Evolutionary conservation across 2,797 vertebrate genomes (phyloP), one percentile per base, ranked within the genome.

Genomic region (Bradypodion pumilum): DNA sequence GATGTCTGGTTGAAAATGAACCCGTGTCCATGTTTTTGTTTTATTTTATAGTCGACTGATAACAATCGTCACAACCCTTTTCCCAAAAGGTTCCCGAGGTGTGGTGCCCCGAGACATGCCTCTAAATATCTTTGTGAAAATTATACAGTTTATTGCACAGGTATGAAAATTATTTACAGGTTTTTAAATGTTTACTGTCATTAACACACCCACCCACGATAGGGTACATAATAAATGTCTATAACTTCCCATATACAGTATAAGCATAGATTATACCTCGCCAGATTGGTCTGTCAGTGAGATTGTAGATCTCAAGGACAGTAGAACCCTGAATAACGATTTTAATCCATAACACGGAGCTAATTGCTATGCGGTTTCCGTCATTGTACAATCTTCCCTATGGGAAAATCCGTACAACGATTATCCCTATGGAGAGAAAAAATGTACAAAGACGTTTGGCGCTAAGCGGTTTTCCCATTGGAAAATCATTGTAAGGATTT

Each of bases 121-220:
- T 35, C 97, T 99, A 12, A 99, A 99, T 91, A 99, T 99, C 91
- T 99, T 99, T 86, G 98, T 99, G 94, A 99, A 99, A 94, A 99
- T 99, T 86, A 99, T 99, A 94, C 98, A 99, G 94, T 99, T 99
- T 94, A 99, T 99, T 91, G 98, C 98, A 87, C 99, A 99, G 98
- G 99, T 98, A 94, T 84, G 90, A 40, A 83, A 62, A 70, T 9
- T 56, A 32, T 63, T 0, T 60, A 1, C 65, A 35, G 82, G 81
- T 82, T 37, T 49, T 52, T 77, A 66, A 56, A 3, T 35, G 72
- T 60, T 40, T 9, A 77, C 13, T 3, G 23, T 40, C 35, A 83
- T 37, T 16, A 80, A 77, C 75, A n/a, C n/a, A n/a, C 86, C 23
- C 46, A n/a, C n/a, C n/a, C n/a, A n/a, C 27, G 8, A 0, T 79